These are phyloP conservation scores for Zygothrica quintamaculata DNA, from an alignment of 2,888 invertebrate genomes.

Conservation along the genomic window DNA sequence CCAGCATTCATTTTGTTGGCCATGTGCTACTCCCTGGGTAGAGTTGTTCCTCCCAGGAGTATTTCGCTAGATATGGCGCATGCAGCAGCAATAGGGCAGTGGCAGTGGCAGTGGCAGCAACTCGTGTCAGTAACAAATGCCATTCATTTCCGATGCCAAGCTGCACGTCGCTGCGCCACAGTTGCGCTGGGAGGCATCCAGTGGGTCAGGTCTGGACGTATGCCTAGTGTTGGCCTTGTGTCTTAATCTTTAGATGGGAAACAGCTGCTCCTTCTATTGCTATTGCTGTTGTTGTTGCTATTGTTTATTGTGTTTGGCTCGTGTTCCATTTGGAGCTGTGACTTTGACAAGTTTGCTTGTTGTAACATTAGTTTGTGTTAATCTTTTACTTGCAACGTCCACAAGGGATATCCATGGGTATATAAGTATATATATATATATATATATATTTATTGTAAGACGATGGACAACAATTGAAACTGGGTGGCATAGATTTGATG, in stretches of 20 bases:
- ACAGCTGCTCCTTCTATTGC: background rate
- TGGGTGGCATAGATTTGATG: conserved; percentile 62
- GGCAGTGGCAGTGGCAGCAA: conserved; percentile 12
- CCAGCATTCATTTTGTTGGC: too few species aligned
- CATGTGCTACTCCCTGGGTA: conserved; percentile 1
- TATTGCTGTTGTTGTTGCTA: conserved; percentile 37
- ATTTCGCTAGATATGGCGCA: conserved; percentile 14
- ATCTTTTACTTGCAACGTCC: conserved; percentile 61
- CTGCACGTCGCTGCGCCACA: conserved; percentile 56
- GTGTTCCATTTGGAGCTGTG: conserved; percentile 26
- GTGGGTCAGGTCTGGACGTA: conserved; percentile 13
- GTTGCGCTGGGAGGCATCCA: conserved; percentile 38
- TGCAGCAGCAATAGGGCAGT: too few species aligned
- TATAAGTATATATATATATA: background rate
- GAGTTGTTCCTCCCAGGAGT: conserved; percentile 14
- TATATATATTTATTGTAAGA: background rate
- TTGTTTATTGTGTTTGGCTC: conserved; percentile 53
- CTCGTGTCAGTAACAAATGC: conserved; percentile 71
- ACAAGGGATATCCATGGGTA: conserved; percentile 37
- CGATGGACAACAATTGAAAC: conserved; percentile 50
- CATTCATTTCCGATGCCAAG: conserved; percentile 69
- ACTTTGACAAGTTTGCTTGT: conserved; percentile 76
- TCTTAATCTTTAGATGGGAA: conserved; percentile 48
- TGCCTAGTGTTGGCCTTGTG: conserved; percentile 28
- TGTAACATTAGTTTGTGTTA: conserved; percentile 69